Evolutionary conservation across 2,888 invertebrate species (phyloP), one percentile per base, ranked within the genome.

Genomic region (Lomographa bimaculata): DNA sequence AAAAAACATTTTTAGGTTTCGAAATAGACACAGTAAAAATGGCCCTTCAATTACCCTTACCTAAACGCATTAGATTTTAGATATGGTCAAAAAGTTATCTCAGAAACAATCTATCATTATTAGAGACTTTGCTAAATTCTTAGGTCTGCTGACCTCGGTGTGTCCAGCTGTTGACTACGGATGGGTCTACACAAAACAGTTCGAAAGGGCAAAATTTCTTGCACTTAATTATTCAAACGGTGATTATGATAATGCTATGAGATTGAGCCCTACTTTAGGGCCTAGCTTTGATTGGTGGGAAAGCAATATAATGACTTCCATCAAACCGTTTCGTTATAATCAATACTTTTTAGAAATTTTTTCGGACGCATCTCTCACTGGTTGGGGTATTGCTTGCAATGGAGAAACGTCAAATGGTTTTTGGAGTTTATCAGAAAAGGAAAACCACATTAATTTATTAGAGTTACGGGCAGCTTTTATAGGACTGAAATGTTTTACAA

Each of bases 371-470:
- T 25, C 25, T 4, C 11, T 4, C 6, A 25, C 25, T 1, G 25
- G 25, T n/a, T 25, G 25, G 25, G 25, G 25, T n/a, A 12, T 7
- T n/a, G 11, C 12, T 25, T 25, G 25, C 10, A 7, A 7, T n/a
- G 5, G n/a, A 3, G 12, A 12, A 12, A 18, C 8, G 5, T 8
- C 32, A 5, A 12, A 12, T 10, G 42, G 38, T 2, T 3, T 16
- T 1, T 34, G 35, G 33, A 25, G 5, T 1, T 1, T n/a, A 1
- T 11, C 11, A 4, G 45, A 42, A 23, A 8, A 5, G 1, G 5
- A 6, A 0, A 5, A 6, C 1, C 38, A 42, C 11, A 46, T 41
- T 7, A 46, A 46, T 5, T 35, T 24, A 3, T 7, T 46, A n/a
- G 41, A 42, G n/a, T 16, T 32, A 3, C 2, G 2, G 14, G 14